Base-by-base conservation (phyloP, 1,140 invertebrate species). In the Ctenoplectra terminalis region DNA sequence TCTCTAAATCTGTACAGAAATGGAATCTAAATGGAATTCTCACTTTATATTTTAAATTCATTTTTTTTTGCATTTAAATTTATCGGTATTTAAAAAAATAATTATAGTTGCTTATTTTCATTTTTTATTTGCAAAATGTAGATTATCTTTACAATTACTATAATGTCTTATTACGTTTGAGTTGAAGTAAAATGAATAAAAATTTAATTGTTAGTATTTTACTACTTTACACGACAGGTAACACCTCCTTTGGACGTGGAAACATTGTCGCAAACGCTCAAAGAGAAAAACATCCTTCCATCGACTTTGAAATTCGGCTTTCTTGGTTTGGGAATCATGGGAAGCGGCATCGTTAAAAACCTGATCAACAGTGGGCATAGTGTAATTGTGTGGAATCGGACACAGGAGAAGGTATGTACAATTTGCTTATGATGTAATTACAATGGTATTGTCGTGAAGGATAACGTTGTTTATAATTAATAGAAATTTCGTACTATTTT, bases 271-370 rank as follows among this genome's bases (percentile, higher is more conserved):
- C 96, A 98, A 87, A 96, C 96, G 0, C 92, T 98, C 7, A 96
- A 97, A 90, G 96, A 97, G 78, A 98, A 98, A 91, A 97, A 98
- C 82, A 98, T 99, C 79, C 95, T 96, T 73, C 96, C 98, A 2
- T 98, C 98, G 17, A 95, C 95, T 74, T 95, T 98, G 91, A 98
- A 96, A 89, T 99, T 99, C 91, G 99, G 99, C 20, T 99, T 99
- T 93, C 95, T 99, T 50, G 99, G 99, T 1, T 95, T 99, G 13
- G 98, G 98, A 56, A 98, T 98, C 87, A 99, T 99, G 97, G 98
- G 98, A n/a, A 96, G 97, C 60, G 98, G 98, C 29, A 98, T 99
- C 90, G 98, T 99, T 1, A 98, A 98, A 94, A 99, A 99, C 93
- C 94, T 99, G 29, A 95, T 99, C 83, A 98, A 98, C 91, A 98